Percentiles rank a stretch among this genome's conserved stretches.
phyloP scores from a whole-genome alignment of 2,797 vertebrate species.

The Gadopsis bispinosus region DNA sequence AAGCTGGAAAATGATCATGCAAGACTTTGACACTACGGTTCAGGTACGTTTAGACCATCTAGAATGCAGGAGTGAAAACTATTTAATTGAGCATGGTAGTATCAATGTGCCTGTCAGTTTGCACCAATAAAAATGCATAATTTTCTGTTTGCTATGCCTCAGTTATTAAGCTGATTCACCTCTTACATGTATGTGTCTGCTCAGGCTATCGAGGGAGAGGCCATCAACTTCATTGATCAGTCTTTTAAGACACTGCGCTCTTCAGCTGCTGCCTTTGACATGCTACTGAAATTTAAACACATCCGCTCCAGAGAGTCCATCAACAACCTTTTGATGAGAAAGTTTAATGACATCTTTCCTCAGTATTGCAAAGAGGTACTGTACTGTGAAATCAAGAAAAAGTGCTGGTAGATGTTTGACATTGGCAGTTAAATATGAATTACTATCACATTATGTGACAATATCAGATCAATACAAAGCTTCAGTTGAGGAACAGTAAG shows the following conservation, averaged over 20 bases:
- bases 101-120: not conserved
- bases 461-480: not conserved
- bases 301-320: conserved; percentile 88
- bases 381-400: conserved; percentile 60
- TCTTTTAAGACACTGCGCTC: conserved; percentile 93
- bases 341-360: conserved; percentile 89
- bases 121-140: not conserved
- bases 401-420: conserved; percentile 10
- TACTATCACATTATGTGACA: not conserved
- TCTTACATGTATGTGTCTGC: conserved; percentile 16
- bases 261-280: conserved; percentile 90
- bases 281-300: conserved; percentile 92
- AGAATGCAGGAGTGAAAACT: not conserved
- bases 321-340: conserved; percentile 91
- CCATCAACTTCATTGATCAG: conserved; percentile 90
- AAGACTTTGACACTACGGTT: conserved; percentile 88
- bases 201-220: conserved; percentile 91
- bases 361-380: conserved; percentile 95
- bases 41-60: conserved; percentile 77
- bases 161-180: conserved; percentile 22
- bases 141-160: not conserved
- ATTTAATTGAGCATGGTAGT: not conserved
- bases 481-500: not conserved
- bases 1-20: conserved; percentile 89
- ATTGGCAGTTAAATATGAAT: not conserved